Conservation (phyloP, 2,113 vertebrate genomes). For the Rhinichthys klamathensis region DNA sequence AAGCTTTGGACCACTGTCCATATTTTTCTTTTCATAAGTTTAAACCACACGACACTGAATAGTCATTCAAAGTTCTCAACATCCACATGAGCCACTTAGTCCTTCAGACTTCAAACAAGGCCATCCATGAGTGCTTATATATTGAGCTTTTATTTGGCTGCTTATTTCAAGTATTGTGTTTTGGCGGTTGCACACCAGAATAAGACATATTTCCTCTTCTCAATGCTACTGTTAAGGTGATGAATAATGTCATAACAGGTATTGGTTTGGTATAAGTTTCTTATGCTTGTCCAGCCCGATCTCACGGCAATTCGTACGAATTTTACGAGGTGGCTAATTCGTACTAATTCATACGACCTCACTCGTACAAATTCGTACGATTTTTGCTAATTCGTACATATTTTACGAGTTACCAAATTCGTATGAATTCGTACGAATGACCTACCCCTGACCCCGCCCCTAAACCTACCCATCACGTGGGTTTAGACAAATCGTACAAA, state of each 20-base stretch:
- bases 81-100: not conserved
- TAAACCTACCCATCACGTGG: too few relatives aligned
- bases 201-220: not conserved
- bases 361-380: too few relatives aligned
- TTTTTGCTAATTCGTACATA: too few relatives aligned
- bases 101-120: not conserved
- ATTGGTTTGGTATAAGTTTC: slow-evolving; percentile 19
- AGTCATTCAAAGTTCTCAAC: not conserved
- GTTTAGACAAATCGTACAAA: too few relatives aligned
- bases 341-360: too few relatives aligned
- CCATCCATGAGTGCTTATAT: not conserved
- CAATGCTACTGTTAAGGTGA: slow-evolving; percentile 3
- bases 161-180: slow-evolving; percentile 6
- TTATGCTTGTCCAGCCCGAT: too few relatives aligned
- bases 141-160: not conserved
- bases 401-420: too few relatives aligned
- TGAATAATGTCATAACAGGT: not conserved
- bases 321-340: too few relatives aligned
- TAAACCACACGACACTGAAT: not conserved
- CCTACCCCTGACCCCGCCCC: too few relatives aligned
- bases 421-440: too few relatives aligned
- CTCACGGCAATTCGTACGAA: too few relatives aligned
- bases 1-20: not conserved
- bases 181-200: not conserved
- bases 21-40: not conserved